Percentiles rank a stretch among this genome's conserved stretches.
Conservation (phyloP, 2,113 vertebrate genomes). For the Callaeas wilsoni region DNA sequence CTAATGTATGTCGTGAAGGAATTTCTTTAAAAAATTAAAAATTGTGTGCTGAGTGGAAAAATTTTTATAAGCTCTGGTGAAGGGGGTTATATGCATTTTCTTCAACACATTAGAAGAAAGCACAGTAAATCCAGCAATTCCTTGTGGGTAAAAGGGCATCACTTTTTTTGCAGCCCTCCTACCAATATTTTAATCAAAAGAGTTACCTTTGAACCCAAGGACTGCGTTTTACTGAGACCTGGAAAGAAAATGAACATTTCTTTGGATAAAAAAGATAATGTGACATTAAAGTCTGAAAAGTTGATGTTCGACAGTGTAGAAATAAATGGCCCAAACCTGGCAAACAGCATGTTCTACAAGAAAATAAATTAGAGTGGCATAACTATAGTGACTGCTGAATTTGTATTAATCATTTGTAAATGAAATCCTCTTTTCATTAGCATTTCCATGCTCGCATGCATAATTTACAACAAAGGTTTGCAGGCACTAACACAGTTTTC, state of each 20-base stretch:
- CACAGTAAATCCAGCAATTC: neutral
- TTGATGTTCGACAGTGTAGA: neutral
- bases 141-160: neutral
- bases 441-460: slow-evolving; percentile 52
- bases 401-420: slow-evolving; percentile 64
- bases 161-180: neutral
- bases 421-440: slow-evolving; percentile 67
- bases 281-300: neutral
- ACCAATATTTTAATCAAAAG: neutral
- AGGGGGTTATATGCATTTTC: neutral
- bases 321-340: slow-evolving; percentile 40
- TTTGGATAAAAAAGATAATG: neutral
- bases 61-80: neutral
- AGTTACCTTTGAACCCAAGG: neutral
- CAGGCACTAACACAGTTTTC: slow-evolving; percentile 50
- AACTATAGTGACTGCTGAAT: slow-evolving; percentile 46
- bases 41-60: neutral
- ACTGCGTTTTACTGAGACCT: neutral
- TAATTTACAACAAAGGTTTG: slow-evolving; percentile 60
- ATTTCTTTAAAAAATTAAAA: neutral
- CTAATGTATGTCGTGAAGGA: neutral
- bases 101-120: neutral
- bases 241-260: neutral
- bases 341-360: slow-evolving; percentile 40
- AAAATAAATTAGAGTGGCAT: slow-evolving; percentile 37